Percentiles rank a stretch among this genome's conserved stretches.
Conservation (phyloP, 2,797 vertebrate species). For the Enteromius paludinosus region DNA sequence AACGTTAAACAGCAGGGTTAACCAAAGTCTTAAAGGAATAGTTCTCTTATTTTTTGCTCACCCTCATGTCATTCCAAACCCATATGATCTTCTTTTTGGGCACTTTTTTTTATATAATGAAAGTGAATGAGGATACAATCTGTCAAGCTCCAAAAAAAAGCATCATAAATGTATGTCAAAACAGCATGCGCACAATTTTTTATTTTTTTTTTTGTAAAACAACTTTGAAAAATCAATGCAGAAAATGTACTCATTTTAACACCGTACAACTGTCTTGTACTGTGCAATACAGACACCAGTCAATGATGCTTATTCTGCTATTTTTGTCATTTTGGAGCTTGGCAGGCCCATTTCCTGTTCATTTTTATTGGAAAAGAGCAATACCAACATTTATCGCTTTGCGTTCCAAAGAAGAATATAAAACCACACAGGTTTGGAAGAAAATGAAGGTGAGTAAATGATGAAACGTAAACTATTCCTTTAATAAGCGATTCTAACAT, state of each 20-base stretch:
- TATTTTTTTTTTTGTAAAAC: no score
- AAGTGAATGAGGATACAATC: neutral
- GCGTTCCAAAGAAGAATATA: neutral
- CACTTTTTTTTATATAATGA: neutral
- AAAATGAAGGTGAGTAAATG: neutral
- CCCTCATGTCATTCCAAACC: neutral
- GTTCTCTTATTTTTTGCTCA: neutral
- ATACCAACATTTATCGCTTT: neutral
- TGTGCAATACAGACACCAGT: neutral
- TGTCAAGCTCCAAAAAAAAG: slow-evolving; percentile 6
- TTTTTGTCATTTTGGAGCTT: neutral
- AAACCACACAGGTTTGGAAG: neutral
- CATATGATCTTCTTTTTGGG: neutral
- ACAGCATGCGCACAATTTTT: neutral
- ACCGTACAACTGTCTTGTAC: neutral
- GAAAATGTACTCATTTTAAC: neutral
- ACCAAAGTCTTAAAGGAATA: slow-evolving; percentile 21
- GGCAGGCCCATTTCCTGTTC: neutral
- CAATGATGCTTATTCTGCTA: neutral
- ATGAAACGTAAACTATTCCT: slow-evolving; percentile 34
- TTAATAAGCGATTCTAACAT: slow-evolving; percentile 21
- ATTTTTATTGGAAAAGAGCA: neutral
- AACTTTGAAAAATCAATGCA: neutral
- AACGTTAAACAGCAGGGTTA: neutral
- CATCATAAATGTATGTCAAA: neutral